Evolutionary conservation across 2,888 invertebrate species (phyloP).

Genomic region (Drosophila antonietae): DNA sequence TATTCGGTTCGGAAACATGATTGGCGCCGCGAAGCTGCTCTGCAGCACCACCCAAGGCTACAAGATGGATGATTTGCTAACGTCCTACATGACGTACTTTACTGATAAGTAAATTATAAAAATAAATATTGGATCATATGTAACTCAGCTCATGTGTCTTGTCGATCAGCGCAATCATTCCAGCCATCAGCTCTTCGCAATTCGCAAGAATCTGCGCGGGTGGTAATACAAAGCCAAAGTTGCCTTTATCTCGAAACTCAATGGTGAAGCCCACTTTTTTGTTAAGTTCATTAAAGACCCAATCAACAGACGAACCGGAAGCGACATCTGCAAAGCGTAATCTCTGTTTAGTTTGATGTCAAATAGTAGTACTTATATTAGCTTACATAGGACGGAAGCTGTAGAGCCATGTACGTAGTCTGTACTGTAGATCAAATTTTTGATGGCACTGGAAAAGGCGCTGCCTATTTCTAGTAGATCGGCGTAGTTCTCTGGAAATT

Average conservation of each 20-base stretch:
- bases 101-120: conserved; percentile 44
- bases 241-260: conserved; percentile 89
- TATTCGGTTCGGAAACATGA: conserved; percentile 97
- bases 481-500: conserved; percentile 85
- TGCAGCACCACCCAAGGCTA: conserved; percentile 97
- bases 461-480: conserved; percentile 85
- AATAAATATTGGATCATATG: conserved; percentile 63
- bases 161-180: conserved; percentile 85
- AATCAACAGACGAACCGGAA: conserved; percentile 85
- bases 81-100: conserved; percentile 91
- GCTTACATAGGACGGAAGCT: conserved; percentile 86
- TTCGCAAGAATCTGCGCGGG: conserved; percentile 87
- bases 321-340: conserved; percentile 82
- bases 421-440: conserved; percentile 85
- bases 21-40: conserved; percentile 93
- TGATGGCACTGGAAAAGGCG: conserved; percentile 85
- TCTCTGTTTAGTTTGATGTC: neutral
- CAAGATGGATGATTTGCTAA: conserved; percentile 98
- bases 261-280: conserved; percentile 86
- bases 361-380: neutral
- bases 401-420: conserved; percentile 86
- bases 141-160: conserved; percentile 86
- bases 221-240: conserved; percentile 89
- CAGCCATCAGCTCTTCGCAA: conserved; percentile 86
- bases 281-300: conserved; percentile 85